Evolutionary conservation across 2,797 vertebrate genomes (phyloP).

Genomic region (Leuciscus waleckii): DNA sequence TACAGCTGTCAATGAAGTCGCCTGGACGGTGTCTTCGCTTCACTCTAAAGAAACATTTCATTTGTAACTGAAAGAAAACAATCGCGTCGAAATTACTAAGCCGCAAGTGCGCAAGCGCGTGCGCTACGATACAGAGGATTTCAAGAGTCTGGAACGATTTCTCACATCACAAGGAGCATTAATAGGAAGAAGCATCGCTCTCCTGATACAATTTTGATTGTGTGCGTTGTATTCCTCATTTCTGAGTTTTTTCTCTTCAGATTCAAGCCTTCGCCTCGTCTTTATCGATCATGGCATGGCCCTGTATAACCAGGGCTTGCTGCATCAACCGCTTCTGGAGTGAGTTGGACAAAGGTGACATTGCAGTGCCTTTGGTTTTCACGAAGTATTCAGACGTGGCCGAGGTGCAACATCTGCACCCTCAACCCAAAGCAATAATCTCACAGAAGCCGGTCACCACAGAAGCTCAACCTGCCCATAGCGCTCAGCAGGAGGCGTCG

Average conservation of each 20-base stretch:
- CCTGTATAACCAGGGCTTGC: slow-evolving; percentile 97
- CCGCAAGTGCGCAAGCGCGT: slow-evolving; percentile 38
- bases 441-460: slow-evolving; percentile 78
- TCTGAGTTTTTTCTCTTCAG: slow-evolving; percentile 12
- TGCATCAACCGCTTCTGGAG: slow-evolving; percentile 98
- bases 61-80: neutral
- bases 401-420: slow-evolving; percentile 81
- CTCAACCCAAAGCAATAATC: slow-evolving; percentile 72
- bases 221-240: slow-evolving; percentile 8
- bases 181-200: neutral
- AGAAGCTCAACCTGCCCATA: slow-evolving; percentile 83
- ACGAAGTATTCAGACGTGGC: slow-evolving; percentile 94
- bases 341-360: slow-evolving; percentile 96
- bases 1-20: slow-evolving; percentile 61
- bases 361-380: slow-evolving; percentile 95
- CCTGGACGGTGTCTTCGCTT: neutral
- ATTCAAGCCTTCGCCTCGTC: slow-evolving; percentile 9
- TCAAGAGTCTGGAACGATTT: slow-evolving; percentile 7
- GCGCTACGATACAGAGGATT: neutral
- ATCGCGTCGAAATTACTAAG: neutral
- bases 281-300: slow-evolving; percentile 90
- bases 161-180: neutral
- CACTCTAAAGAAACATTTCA: neutral
- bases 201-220: neutral
- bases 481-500: slow-evolving; percentile 73